Percentiles rank a stretch among this genome's conserved stretches.
Conservation (phyloP, 2,113 vertebrate species). For the Lepus americanus region DNA sequence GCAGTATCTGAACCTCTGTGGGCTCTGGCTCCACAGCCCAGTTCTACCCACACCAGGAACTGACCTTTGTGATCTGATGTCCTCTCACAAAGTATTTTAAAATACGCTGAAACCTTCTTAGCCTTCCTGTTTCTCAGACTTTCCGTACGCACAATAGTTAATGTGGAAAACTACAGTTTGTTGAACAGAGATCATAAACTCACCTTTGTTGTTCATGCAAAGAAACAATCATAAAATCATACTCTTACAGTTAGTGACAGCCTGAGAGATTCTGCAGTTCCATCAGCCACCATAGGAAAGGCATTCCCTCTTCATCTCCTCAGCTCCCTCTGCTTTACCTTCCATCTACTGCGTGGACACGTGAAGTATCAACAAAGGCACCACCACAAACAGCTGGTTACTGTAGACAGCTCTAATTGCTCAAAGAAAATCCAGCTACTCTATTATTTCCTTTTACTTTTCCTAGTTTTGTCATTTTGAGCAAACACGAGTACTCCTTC, state of each 20-base stretch:
- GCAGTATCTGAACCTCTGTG: background rate
- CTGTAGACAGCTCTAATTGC: background rate
- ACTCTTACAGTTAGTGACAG: background rate
- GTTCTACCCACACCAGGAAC: background rate
- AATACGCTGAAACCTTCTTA: background rate
- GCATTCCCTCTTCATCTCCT: background rate
- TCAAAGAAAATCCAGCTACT: background rate
- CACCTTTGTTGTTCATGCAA: background rate
- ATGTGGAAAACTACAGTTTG: background rate
- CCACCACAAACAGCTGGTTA: fast-evolving
- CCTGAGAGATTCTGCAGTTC: background rate
- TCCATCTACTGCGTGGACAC: background rate
- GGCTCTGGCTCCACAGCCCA: background rate
- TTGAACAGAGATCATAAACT: background rate
- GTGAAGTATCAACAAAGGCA: background rate
- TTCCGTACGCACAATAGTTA: background rate
- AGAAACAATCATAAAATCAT: background rate
- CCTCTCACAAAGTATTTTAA: background rate
- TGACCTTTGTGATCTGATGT: background rate
- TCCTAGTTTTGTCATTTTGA: background rate
- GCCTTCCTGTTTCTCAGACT: background rate
- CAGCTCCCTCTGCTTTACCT: fast-evolving
- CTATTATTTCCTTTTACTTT: background rate
- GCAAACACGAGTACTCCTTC: background rate
- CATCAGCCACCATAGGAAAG: background rate